Base-by-base conservation (phyloP, 2,113 vertebrate genomes). In the Morone saxatilis region DNA sequence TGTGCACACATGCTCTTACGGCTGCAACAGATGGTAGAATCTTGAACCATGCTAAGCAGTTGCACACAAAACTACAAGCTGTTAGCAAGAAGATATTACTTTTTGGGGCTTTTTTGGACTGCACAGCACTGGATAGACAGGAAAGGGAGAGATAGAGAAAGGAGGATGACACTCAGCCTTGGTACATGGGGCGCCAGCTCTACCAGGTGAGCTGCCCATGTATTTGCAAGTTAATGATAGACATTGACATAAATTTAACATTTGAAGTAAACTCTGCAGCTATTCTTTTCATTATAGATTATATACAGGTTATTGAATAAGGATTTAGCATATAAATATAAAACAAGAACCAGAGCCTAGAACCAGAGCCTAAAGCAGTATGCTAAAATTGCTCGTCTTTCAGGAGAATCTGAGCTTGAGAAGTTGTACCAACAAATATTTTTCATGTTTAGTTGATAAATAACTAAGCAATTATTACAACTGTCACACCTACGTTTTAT, bases 21-120 rank as follows among this genome's bases (percentile, higher is more conserved):
- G 63, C 38, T 50, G 20, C 14, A 69, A 31, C 38, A 77, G 63
- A 54, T 3, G 1, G 12, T 3, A 16, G 38, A 74, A n/a, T 43
- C 13, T 48, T n/a, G 5, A 59, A 31, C 14, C 53, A 57, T 31
- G 67, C 78, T 71, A 22, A 71, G 83, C 68, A 69, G 45, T 0
- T 57, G 17, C 50, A 65, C 79, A 69, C 8, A 12, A 36, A 51
- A 80, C 48, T 65, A 74, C 25, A 81, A 76, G 60, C 69, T 76
- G 71, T 41, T 12, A 76, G 68, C 74, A 56, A 65, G 51, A 62
- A 50, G 57, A 60, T 1, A 19, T n/a, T 16, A 51, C 6, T 43
- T 31, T 31, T 31, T 31, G n/a, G 7, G 10, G 43, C 36, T 31
- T 31, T 31, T 31, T 31, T 31, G 31, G 31, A 31, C 31, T 31